Evolutionary conservation across 1,140 invertebrate genomes (phyloP), one percentile per base, ranked within the genome.

Genomic region (Planococcus citri): DNA sequence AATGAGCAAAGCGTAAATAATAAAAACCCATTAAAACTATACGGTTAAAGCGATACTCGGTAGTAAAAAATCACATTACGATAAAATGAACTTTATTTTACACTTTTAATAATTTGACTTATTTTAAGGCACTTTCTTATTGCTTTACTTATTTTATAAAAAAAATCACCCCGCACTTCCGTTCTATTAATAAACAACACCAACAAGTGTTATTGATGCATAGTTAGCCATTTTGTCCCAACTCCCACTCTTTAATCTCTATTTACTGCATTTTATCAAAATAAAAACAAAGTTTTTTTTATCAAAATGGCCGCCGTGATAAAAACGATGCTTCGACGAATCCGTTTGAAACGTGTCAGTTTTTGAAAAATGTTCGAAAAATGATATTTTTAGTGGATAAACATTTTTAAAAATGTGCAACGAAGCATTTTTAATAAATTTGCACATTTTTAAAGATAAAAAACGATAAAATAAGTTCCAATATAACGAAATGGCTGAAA

Each of bases 121-220:
- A 51, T 51, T 51, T 25, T 27, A 24, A 64, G 60, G 60, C 60
- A 64, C 60, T 64, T 64, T 64, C 60, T 24, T 64, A 64, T 64
- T 64, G 25, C 41, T 51, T 64, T 64, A 27, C 60, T 64, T 64
- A 25, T 64, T 64, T 64, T 24, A 64, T 64, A 27, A 64, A 64
- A 27, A 64, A 64, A 64, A 64, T 64, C 25, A 64, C 60, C 60
- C 60, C 60, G 21, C 60, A 64, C 60, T 24, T 27, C 60, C 60
- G 25, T 25, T 64, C 60, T 64, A 64, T 64, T 64, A 64, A 64
- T 64, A 64, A 24, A 64, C 41, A 64, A 64, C 60, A 64, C 60
- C 60, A 64, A 64, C 60, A 64, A 64, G 60, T 64, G 60, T 64
- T 64, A 64, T 27, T 64, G 25, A 64, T 64, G 60, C 60, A 51